A percentile compares a stretch with the other conserved stretches of the same genome.
Evolutionary conservation across 2,113 vertebrate species (phyloP).

Genomic region (Hippopotamus amphibius): DNA sequence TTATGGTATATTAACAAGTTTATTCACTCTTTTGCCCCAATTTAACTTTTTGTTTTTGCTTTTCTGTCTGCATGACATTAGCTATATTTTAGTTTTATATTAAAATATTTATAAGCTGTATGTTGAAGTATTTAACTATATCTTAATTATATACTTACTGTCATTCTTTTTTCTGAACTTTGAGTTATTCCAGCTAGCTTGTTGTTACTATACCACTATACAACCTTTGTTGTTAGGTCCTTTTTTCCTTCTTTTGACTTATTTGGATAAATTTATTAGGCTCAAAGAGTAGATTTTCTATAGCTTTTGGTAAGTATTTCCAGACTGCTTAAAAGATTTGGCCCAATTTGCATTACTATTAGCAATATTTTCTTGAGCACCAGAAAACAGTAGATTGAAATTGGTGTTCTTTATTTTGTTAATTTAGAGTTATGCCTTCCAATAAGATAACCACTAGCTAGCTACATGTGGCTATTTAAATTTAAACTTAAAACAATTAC

Average conservation of each 20-base stretch:
- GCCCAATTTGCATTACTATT: neutral
- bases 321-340: neutral
- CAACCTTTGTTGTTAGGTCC: neutral
- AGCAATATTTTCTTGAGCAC: neutral
- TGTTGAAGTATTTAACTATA: neutral
- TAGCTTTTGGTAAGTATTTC: slow-evolving; percentile 44
- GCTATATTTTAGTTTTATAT: neutral
- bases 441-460: neutral
- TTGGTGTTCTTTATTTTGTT: slow-evolving; percentile 1
- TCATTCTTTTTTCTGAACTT: neutral
- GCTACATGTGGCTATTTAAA: neutral
- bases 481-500: slow-evolving; percentile 16
- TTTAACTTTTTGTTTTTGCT: slow-evolving; percentile 24
- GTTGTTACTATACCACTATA: neutral
- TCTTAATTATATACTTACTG: neutral
- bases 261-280: neutral
- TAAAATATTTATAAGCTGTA: neutral
- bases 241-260: neutral
- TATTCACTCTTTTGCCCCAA: neutral
- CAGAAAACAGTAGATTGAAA: neutral
- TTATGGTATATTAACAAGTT: neutral
- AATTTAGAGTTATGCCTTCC: neutral
- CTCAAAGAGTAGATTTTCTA: neutral
- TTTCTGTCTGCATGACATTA: neutral
- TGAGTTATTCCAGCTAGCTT: neutral